These are phyloP conservation scores for Ellobius talpinus DNA, from an alignment of 2,113 vertebrate genomes.

Conservation along the genomic window DNA sequence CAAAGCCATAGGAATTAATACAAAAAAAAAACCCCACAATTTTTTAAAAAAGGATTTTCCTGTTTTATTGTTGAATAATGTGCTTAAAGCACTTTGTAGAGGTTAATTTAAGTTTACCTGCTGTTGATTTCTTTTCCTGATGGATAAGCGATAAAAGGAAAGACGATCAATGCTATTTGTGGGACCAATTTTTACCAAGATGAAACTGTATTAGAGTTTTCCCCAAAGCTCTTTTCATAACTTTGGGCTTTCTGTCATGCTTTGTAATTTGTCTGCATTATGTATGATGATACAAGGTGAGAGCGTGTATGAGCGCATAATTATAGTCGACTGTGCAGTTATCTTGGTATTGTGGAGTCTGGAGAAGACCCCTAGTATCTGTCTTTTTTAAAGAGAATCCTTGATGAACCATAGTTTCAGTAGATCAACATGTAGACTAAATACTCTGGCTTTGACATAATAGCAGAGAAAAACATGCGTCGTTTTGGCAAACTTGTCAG, in stretches of 20 bases:
- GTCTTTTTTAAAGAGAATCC: conserved; percentile 33
- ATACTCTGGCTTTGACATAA: background rate
- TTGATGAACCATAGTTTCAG: conserved; percentile 14
- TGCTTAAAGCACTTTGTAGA: background rate
- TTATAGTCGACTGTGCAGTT: background rate
- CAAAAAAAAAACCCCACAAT: background rate
- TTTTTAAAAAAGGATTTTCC: background rate
- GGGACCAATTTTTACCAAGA: background rate
- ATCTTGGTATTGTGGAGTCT: background rate
- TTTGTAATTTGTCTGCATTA: background rate
- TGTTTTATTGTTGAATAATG: conserved; percentile 25
- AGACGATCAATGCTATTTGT: background rate
- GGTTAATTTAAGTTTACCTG: conserved; percentile 10
- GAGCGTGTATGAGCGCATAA: background rate
- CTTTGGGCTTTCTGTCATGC: conserved; percentile 28
- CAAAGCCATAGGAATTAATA: background rate
- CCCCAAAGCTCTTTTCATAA: background rate
- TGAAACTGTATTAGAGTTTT: background rate
- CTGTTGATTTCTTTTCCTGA: background rate
- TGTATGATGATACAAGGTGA: background rate
- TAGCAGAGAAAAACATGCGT: background rate
- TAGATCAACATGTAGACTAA: conserved; percentile 1
- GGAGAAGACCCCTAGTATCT: background rate
- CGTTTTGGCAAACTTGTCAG: background rate
- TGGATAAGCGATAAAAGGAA: conserved; percentile 41